Evolutionary conservation across 1,140 invertebrate species (phyloP).

Genomic region (Zophobas atratus): DNA sequence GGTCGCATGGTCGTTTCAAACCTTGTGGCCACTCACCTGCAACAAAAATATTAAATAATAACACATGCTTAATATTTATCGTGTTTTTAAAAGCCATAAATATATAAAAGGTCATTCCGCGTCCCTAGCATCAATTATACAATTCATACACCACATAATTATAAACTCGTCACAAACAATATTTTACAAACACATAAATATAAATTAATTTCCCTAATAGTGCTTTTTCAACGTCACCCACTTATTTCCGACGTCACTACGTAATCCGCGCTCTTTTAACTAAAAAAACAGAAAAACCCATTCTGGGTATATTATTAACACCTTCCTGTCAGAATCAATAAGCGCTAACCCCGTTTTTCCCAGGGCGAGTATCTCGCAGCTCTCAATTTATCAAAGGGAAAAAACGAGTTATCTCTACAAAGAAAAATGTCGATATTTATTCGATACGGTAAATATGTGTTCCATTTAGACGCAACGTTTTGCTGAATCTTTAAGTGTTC

Average conservation of each 20-base stretch:
- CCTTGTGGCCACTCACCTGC: no score
- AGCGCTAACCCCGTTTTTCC: background rate
- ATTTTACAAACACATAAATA: no score
- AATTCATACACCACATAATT: no score
- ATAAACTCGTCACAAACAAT: no score
- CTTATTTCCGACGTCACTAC: background rate
- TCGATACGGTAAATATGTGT: slow-evolving; percentile 34
- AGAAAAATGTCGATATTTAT: slow-evolving; percentile 36
- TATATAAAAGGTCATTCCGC: no score
- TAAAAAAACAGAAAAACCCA: background rate
- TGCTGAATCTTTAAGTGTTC: slow-evolving; percentile 20
- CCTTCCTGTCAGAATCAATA: slow-evolving; percentile 2
- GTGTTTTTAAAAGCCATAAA: no score
- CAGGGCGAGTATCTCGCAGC: background rate
- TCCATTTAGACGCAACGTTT: slow-evolving; percentile 1
- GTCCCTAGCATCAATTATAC: no score
- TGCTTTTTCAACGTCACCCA: no score
- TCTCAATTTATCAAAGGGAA: slow-evolving; percentile 10
- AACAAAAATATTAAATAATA: no score
- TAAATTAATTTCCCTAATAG: no score
- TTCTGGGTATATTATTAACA: background rate
- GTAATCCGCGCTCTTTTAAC: background rate
- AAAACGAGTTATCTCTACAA: slow-evolving; percentile 17
- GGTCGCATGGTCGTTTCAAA: no score
- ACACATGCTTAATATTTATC: no score